These are phyloP conservation scores for Tamandua tetradactyla DNA, from an alignment of 2,797 vertebrate species.

Conservation along the genomic window DNA sequence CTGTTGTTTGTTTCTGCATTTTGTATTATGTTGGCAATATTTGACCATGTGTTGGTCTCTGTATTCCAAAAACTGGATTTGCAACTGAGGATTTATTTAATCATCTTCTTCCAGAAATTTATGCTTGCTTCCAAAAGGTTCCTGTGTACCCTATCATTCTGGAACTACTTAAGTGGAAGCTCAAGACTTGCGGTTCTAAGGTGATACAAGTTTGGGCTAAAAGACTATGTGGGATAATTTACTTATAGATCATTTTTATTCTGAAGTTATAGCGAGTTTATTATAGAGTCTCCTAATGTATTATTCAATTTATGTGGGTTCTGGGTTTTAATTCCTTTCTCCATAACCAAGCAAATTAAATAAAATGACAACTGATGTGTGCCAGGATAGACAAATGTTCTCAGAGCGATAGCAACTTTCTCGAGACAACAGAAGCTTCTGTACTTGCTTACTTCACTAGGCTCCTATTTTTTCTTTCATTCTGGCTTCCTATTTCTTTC, in stretches of 20 bases:
- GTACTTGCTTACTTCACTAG: background rate
- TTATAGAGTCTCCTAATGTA: background rate
- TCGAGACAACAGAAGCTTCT: background rate
- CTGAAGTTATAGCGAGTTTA: background rate
- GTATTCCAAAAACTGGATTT: background rate
- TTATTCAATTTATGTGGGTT: background rate
- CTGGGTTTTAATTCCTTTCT: background rate
- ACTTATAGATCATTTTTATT: background rate
- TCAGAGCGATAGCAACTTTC: background rate
- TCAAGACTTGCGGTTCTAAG: background rate
- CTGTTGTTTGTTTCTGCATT: background rate
- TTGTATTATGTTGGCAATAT: background rate
- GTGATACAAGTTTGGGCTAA: background rate
- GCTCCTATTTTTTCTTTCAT: background rate
- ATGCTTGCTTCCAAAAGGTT: background rate
- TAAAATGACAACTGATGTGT: background rate
- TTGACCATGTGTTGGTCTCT: background rate
- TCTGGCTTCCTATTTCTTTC: background rate
- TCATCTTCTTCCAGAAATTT: constrained; percentile 22
- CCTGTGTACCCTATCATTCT: background rate
- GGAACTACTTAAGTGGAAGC: background rate
- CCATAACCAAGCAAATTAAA: background rate
- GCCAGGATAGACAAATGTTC: background rate
- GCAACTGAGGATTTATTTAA: background rate
- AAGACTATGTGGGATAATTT: background rate